Conservation (phyloP, 2,888 invertebrate species). For the Cryptocephalus moraei region DNA sequence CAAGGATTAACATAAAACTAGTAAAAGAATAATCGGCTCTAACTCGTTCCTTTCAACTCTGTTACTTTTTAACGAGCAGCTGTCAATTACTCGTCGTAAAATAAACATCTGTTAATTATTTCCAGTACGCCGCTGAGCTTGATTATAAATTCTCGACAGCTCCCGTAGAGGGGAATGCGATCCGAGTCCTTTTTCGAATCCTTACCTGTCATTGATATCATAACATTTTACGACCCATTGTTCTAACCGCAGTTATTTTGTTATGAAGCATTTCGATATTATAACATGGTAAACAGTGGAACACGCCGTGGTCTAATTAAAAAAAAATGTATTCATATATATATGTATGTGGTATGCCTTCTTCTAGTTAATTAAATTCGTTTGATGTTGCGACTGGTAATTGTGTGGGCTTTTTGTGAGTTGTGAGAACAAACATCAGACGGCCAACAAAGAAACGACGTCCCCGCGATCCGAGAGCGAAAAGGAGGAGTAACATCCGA, state of each 20-base stretch:
- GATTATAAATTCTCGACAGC: slow-evolving; percentile 33
- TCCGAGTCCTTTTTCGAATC: slow-evolving; percentile 27
- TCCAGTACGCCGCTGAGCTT: slow-evolving; percentile 5
- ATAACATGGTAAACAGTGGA: slow-evolving; percentile 22
- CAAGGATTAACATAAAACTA: too few species aligned
- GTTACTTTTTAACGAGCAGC: too few species aligned
- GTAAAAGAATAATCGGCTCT: too few species aligned
- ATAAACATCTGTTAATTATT: too few species aligned
- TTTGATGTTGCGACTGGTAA: slow-evolving; percentile 14
- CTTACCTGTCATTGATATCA: slow-evolving; percentile 29
- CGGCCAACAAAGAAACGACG: too few species aligned
- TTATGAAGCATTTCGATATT: slow-evolving; percentile 24
- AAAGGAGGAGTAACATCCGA: too few species aligned
- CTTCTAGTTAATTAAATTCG: slow-evolving; percentile 17
- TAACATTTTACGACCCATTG: slow-evolving; percentile 36
- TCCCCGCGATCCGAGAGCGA: too few species aligned
- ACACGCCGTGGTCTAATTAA: slow-evolving; percentile 21
- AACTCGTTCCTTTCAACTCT: too few species aligned
- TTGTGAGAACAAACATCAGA: too few species aligned
- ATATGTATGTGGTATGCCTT: slow-evolving; percentile 16
- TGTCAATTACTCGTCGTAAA: too few species aligned
- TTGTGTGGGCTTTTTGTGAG: slow-evolving; percentile 1
- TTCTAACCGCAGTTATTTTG: slow-evolving; percentile 26
- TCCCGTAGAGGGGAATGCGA: slow-evolving; percentile 26
- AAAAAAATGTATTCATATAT: slow-evolving; percentile 10